These are phyloP conservation scores for Chironomus tepperi DNA, from an alignment of 1,140 invertebrate genomes.

Conservation along the genomic window DNA sequence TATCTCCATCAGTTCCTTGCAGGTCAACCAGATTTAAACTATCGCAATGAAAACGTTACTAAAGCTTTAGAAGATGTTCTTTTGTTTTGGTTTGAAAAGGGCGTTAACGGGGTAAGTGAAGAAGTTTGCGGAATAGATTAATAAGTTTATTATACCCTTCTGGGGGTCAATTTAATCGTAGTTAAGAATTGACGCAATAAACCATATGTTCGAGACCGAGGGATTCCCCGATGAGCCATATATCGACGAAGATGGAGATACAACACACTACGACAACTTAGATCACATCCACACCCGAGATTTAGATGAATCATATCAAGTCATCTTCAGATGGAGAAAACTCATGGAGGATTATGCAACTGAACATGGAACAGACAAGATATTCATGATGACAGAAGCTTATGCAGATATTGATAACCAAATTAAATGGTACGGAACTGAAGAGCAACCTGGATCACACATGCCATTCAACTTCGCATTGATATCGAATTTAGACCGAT, in stretches of 20 bases:
- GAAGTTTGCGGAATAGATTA: no score
- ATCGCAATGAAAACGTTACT: constrained; percentile 41
- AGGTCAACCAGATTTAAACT: constrained; percentile 56
- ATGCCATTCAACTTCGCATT: constrained; percentile 53
- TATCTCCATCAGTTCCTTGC: constrained; percentile 49
- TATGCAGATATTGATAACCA: constrained; percentile 44
- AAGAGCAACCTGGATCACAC: constrained; percentile 43
- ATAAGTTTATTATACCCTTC: no score
- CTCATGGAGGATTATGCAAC: constrained; percentile 45
- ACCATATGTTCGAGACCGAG: constrained; percentile 49
- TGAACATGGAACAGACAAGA: constrained; percentile 26
- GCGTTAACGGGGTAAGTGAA: constrained; percentile 49
- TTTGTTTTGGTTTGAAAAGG: constrained; percentile 58
- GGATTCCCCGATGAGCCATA: constrained; percentile 46
- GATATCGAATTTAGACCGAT: constrained; percentile 39
- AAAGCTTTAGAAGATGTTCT: constrained; percentile 51
- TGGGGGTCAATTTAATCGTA: no score
- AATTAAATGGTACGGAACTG: constrained; percentile 43
- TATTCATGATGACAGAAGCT: constrained; percentile 51
- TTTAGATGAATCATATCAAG: constrained; percentile 44
- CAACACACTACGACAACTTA: constrained; percentile 43
- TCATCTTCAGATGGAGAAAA: constrained; percentile 49
- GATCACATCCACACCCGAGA: constrained; percentile 51
- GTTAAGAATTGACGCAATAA: constrained; percentile 55
- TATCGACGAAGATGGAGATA: constrained; percentile 38